Evolutionary conservation across 2,797 vertebrate species (phyloP).

Genomic region (Clarias laeviceps): DNA sequence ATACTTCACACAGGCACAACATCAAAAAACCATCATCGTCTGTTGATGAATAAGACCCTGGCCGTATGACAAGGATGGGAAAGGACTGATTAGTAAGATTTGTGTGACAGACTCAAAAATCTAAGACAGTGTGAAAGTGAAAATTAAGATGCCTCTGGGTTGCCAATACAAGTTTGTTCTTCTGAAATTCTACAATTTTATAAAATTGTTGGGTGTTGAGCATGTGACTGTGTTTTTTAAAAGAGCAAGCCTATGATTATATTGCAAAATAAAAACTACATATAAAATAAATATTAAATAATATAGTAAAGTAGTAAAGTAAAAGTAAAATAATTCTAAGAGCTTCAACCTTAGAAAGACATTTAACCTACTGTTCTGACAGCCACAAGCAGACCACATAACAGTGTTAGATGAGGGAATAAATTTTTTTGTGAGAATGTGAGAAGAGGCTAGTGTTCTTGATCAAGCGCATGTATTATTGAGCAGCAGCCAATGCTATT

Average conservation of each 20-base stretch:
- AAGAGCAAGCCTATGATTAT: neutral
- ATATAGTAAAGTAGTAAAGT: neutral
- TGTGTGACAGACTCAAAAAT: slow-evolving; percentile 14
- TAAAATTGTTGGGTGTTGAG: neutral
- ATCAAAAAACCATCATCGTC: slow-evolving; percentile 39
- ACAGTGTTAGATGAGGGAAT: slow-evolving; percentile 4
- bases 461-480: slow-evolving; percentile 44
- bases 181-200: slow-evolving; percentile 3
- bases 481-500: slow-evolving; percentile 47
- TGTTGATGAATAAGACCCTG: slow-evolving; percentile 42
- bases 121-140: slow-evolving; percentile 43
- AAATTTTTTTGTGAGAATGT: slow-evolving; percentile 29
- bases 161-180: slow-evolving; percentile 19
- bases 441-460: slow-evolving; percentile 38
- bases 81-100: too few species aligned
- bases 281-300: neutral
- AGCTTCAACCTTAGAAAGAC: neutral
- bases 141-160: slow-evolving; percentile 27
- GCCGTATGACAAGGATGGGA: slow-evolving; percentile 14
- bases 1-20: slow-evolving; percentile 3
- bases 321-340: neutral
- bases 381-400: neutral
- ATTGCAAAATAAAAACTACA: neutral
- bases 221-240: neutral
- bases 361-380: neutral